phyloP scores from a whole-genome alignment of 2,797 vertebrate species.

The Cirrhinus mrigala region DNA sequence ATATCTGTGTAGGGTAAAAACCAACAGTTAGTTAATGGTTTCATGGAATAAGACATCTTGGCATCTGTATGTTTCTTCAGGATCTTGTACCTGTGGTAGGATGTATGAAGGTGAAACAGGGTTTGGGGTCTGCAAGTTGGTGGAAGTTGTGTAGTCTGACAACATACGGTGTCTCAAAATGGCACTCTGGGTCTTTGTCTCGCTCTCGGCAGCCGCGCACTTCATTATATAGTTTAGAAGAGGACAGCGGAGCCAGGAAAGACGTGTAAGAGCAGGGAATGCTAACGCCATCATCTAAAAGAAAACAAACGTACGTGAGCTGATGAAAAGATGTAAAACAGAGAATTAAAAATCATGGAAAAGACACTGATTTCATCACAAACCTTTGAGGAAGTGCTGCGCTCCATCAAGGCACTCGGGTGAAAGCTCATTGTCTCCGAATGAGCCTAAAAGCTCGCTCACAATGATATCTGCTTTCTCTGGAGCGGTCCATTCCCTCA shows the following conservation, averaged over 20 bases:
- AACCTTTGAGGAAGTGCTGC: constrained; percentile 91
- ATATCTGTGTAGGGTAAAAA: constrained; percentile 77
- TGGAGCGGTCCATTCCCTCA: constrained; percentile 91
- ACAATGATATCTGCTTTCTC: constrained; percentile 93
- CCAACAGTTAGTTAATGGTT: constrained; percentile 17
- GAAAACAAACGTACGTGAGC: neutral
- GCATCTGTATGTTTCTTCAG: neutral
- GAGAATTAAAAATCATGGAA: neutral
- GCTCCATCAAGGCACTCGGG: constrained; percentile 94
- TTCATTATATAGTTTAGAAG: constrained; percentile 95
- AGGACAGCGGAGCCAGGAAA: constrained; percentile 91
- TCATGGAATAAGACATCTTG: neutral
- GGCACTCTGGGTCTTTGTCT: constrained; percentile 91
- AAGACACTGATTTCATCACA: neutral
- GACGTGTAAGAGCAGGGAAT: constrained; percentile 92
- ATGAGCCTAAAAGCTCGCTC: constrained; percentile 93
- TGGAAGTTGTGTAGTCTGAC: constrained; percentile 95
- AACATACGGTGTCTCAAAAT: constrained; percentile 94
- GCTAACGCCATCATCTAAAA: constrained; percentile 86
- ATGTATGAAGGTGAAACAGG: constrained; percentile 90
- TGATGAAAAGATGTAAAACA: neutral
- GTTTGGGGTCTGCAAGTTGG: constrained; percentile 87
- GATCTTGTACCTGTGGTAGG: constrained; percentile 78
- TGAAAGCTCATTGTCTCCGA: constrained; percentile 92
- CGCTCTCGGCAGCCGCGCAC: constrained; percentile 91